Percentiles rank a stretch among this genome's conserved stretches.
Conservation (phyloP, 1,140 invertebrate genomes). For the Drosophila kurseongensis region DNA sequence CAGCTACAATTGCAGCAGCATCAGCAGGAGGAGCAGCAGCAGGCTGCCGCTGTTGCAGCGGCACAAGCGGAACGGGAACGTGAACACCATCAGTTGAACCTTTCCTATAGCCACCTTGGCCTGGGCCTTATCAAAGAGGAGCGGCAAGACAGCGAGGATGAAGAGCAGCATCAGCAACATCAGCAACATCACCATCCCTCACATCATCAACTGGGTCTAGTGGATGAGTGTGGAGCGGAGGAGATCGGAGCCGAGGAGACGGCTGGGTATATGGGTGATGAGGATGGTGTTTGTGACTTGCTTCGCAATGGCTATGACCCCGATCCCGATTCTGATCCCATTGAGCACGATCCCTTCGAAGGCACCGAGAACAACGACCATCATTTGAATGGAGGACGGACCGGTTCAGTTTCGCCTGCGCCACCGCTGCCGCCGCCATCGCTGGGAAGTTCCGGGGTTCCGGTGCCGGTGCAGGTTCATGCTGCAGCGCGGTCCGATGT, state of each 20-base stretch:
- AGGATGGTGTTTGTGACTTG: conserved; percentile 65
- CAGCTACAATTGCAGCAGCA: conserved; percentile 13
- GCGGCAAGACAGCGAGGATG: conserved; percentile 65
- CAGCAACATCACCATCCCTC: conserved; percentile 28
- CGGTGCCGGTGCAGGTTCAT: conserved; percentile 30
- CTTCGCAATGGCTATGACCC: conserved; percentile 63
- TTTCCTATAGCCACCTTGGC: conserved; percentile 56
- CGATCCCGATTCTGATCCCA: conserved; percentile 38
- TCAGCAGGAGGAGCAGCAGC: conserved; percentile 14
- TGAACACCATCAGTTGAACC: conserved; percentile 41
- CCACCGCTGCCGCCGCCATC: background rate
- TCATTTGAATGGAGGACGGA: conserved; percentile 32
- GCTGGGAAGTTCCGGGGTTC: conserved; percentile 2
- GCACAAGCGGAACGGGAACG: conserved; percentile 43
- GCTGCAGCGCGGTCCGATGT: conserved; percentile 57
- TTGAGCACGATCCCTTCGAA: conserved; percentile 39
- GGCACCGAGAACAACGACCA: conserved; percentile 51
- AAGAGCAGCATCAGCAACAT: conserved; percentile 49
- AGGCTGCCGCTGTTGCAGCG: conserved; percentile 18
- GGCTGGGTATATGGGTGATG: conserved; percentile 65
- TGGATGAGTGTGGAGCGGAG: conserved; percentile 47
- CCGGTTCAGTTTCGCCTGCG: conserved; percentile 25
- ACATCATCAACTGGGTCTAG: conserved; percentile 12
- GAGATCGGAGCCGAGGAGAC: conserved; percentile 75
- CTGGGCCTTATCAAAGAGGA: conserved; percentile 67